Conservation (phyloP, 2,797 vertebrate genomes). For the Leucoraja ocellata region DNA sequence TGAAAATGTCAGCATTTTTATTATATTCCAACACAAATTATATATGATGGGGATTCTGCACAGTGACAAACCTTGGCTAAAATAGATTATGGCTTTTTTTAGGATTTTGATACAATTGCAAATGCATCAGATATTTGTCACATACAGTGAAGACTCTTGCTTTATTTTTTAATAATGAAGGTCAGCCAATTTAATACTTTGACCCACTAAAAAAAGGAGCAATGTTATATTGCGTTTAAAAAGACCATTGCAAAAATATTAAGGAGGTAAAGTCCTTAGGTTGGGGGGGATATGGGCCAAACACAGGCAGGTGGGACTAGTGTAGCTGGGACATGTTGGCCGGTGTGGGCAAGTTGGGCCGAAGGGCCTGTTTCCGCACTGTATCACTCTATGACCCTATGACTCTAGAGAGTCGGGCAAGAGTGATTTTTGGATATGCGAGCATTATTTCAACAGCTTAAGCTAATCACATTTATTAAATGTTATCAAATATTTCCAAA, state of each 20-base stretch:
- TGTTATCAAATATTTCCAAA: neutral
- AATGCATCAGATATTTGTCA: neutral
- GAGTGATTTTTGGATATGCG: neutral
- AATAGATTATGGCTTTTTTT: too few relatives aligned
- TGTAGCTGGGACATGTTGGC: too few relatives aligned
- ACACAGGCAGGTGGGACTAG: too few relatives aligned
- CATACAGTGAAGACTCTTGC: neutral
- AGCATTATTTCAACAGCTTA: neutral
- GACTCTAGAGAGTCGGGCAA: neutral
- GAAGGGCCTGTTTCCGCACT: too few relatives aligned
- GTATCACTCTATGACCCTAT: too few relatives aligned
- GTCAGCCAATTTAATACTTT: neutral
- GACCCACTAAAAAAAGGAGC: neutral
- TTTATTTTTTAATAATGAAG: neutral
- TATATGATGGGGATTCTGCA: neutral
- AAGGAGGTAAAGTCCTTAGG: neutral
- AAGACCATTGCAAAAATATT: neutral
- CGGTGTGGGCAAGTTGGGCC: too few relatives aligned
- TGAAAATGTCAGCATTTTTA: slow-evolving; percentile 21
- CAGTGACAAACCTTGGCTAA: neutral
- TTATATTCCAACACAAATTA: slow-evolving; percentile 1
- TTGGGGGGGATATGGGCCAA: too few relatives aligned
- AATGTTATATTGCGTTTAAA: neutral
- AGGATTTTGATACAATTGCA: neutral
- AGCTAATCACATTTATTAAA: neutral